A percentile compares a stretch with the other conserved stretches of the same genome.
These are phyloP conservation scores for Bufo bufo DNA, from an alignment of 2,113 vertebrate genomes.

Conservation along the genomic window DNA sequence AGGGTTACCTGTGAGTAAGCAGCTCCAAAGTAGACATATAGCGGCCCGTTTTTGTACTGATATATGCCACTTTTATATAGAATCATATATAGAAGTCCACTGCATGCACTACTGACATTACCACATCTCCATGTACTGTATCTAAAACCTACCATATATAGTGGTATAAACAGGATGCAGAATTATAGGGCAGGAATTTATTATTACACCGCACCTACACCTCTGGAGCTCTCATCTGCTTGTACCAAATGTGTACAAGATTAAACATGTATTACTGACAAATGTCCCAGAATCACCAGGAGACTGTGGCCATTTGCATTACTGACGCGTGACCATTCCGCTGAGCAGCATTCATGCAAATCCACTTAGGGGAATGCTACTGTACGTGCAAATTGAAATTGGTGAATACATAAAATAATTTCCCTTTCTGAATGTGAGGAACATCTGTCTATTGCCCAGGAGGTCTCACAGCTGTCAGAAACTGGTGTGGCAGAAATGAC, in stretches of 20 bases:
- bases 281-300: conserved; percentile 10
- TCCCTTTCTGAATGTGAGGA: conserved; percentile 27
- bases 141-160: neutral
- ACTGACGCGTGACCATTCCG: conserved; percentile 43
- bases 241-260: neutral
- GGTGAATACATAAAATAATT: conserved; percentile 18
- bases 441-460: conserved; percentile 48
- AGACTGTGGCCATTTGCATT: neutral
- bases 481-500: conserved; percentile 45
- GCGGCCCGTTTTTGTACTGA: no score
- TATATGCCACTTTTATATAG: neutral
- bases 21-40: neutral
- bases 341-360: conserved; percentile 14
- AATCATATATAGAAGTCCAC: neutral
- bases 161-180: neutral
- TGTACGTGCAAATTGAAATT: conserved; percentile 13
- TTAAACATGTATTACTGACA: neutral
- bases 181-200: neutral
- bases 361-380: conserved; percentile 37
- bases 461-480: conserved; percentile 47
- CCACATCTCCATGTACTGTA: neutral
- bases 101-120: neutral
- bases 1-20: neutral
- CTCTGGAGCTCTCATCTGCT: neutral
- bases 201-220: neutral